Evolutionary conservation across 2,113 vertebrate species (phyloP).

Genomic region (Fulmarus glacialis): DNA sequence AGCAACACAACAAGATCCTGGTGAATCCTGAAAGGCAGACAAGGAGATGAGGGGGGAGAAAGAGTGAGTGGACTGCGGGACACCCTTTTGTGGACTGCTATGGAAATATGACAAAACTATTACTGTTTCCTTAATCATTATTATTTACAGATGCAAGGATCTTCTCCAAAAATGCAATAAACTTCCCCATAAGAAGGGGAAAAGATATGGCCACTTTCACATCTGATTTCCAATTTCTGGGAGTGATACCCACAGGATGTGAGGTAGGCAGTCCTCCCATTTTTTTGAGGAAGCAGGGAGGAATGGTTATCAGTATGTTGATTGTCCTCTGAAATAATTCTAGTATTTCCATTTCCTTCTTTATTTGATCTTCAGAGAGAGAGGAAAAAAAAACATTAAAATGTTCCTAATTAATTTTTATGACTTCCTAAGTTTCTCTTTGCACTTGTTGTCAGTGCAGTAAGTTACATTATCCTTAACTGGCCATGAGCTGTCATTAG

Average conservation of each 20-base stretch:
- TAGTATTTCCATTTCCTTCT: background rate
- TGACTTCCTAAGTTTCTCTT: background rate
- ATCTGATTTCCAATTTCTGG: background rate
- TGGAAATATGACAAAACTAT: background rate
- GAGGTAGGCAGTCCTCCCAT: background rate
- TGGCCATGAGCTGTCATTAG: background rate
- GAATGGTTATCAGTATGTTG: background rate
- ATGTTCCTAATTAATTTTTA: background rate
- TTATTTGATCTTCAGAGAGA: background rate
- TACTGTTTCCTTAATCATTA: background rate
- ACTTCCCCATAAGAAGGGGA: background rate
- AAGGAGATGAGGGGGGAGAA: background rate
- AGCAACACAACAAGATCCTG: background rate
- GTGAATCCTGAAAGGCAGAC: conserved; percentile 11
- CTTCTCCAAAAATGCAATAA: background rate
- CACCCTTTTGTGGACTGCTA: background rate
- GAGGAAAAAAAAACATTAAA: background rate
- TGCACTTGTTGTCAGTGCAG: background rate
- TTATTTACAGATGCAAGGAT: background rate
- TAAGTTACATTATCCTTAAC: background rate
- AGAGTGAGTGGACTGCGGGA: background rate
- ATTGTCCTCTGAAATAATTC: background rate
- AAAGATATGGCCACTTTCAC: background rate
- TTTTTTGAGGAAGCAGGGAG: background rate
- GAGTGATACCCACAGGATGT: accelerated